Conservation (phyloP, 2,113 vertebrate genomes). For the Rhinogobius similis region DNA sequence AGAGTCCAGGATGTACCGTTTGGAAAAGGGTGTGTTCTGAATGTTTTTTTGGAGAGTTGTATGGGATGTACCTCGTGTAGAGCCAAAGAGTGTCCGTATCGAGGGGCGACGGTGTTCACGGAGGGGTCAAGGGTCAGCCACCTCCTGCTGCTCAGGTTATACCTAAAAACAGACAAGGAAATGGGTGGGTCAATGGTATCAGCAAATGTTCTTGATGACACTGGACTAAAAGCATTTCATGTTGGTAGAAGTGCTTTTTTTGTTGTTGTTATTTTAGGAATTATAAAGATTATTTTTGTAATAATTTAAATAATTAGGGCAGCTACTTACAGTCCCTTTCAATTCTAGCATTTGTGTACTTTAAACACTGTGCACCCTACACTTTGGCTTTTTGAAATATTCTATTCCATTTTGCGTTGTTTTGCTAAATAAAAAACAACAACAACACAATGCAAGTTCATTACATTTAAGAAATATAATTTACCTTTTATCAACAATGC, state of each 20-base stretch:
- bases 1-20: not conserved
- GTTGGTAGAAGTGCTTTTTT: no score
- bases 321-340: no score
- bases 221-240: no score
- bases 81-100: constrained; percentile 93
- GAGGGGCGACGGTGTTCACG: constrained; percentile 83
- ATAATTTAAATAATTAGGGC: no score
- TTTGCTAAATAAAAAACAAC: no score
- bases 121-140: constrained; percentile 86
- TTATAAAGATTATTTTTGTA: no score
- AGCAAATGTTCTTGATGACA: not conserved
- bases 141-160: constrained; percentile 82
- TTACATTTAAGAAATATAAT: not conserved
- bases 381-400: no score
- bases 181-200: not conserved
- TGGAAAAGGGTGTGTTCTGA: not conserved
- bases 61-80: constrained; percentile 80
- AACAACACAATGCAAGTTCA: not conserved
- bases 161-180: constrained; percentile 74
- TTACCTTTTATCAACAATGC: not conserved
- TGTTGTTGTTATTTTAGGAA: no score
- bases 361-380: no score
- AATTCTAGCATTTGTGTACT: no score
- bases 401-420: no score
- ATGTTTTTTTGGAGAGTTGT: not conserved